phyloP scores from a whole-genome alignment of 2,113 vertebrate species.

The Nanger granti region DNA sequence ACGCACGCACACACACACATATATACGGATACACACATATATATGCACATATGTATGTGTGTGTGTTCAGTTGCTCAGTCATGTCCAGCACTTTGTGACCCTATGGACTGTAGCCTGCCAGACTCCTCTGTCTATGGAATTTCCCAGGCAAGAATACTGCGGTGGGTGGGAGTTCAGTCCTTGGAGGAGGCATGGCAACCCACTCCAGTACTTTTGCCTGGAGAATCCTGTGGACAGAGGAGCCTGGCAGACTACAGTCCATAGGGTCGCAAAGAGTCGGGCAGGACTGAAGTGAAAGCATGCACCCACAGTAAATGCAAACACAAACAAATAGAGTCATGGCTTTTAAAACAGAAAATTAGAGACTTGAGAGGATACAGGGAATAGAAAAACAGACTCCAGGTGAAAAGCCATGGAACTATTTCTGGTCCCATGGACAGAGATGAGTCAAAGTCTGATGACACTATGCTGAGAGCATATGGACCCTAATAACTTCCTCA shows the following conservation, averaged over 20 bases:
- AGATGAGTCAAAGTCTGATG: not conserved
- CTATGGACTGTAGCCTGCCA: not conserved
- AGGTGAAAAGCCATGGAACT: not conserved
- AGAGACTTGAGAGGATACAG: not conserved
- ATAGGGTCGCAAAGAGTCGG: rapidly evolving
- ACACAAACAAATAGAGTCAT: not conserved
- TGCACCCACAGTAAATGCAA: not conserved
- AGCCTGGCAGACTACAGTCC: not conserved
- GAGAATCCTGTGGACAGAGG: not conserved
- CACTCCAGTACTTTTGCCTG: not conserved
- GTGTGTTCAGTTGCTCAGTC: not conserved
- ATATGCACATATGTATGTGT: not conserved
- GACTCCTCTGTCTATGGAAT: not conserved
- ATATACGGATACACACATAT: not conserved
- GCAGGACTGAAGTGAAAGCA: not conserved
- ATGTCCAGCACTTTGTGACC: not conserved
- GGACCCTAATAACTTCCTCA: not conserved
- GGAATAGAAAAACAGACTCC: not conserved
- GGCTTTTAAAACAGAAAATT: not conserved
- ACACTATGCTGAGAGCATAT: not conserved
- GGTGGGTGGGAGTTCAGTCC: not conserved
- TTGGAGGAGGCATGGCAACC: not conserved
- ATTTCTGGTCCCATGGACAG: not conserved
- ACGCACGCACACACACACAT: rapidly evolving
- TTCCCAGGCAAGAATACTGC: not conserved